A percentile compares a stretch with the other conserved stretches of the same genome.
Conservation (phyloP, 2,113 vertebrate species). For the Dascyllus trimaculatus region DNA sequence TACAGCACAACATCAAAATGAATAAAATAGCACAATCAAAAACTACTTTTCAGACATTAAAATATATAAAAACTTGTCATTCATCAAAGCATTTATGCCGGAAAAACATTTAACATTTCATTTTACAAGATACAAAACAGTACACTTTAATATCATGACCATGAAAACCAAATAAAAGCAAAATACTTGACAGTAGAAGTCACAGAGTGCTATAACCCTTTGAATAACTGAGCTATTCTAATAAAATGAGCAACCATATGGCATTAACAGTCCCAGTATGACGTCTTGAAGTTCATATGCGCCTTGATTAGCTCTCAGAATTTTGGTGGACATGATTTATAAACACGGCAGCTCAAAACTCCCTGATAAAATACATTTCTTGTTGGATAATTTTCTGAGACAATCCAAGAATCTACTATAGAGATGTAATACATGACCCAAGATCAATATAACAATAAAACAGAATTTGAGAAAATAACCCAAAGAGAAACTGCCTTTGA, state of each 20-base stretch:
- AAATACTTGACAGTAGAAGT: neutral
- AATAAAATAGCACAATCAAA: too few species aligned
- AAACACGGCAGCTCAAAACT: neutral
- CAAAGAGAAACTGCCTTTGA: neutral
- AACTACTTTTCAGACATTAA: too few species aligned
- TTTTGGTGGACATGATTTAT: slow-evolving; percentile 1
- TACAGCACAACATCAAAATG: too few species aligned
- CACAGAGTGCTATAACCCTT: neutral
- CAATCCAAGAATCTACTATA: neutral
- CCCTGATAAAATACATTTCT: neutral
- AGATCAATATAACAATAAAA: neutral
- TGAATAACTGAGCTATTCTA: neutral
- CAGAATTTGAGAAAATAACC: neutral
- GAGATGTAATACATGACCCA: neutral
- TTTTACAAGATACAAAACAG: too few species aligned
- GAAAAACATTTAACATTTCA: too few species aligned
- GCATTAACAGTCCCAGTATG: slow-evolving; percentile 14
- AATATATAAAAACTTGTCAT: too few species aligned
- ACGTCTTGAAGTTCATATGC: neutral
- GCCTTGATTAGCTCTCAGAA: slow-evolving; percentile 26
- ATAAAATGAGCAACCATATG: neutral
- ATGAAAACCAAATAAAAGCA: too few species aligned
- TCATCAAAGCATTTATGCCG: too few species aligned
- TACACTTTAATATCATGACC: too few species aligned
- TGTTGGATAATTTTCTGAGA: neutral